These are phyloP conservation scores for Arothron firmamentum DNA, from an alignment of 2,113 vertebrate species.

Conservation along the genomic window DNA sequence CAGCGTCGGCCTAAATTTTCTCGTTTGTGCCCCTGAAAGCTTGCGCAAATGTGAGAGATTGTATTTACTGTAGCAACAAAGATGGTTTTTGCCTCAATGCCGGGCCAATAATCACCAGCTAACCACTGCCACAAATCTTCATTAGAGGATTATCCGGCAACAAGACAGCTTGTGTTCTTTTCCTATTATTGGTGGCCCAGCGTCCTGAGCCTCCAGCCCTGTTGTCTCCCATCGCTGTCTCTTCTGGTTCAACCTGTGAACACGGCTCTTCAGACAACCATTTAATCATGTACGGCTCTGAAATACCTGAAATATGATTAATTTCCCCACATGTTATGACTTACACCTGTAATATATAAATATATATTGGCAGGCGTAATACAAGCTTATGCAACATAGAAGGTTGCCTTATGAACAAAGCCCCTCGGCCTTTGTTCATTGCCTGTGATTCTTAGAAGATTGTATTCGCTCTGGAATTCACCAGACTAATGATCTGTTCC, in stretches of 20 bases:
- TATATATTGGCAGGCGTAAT: no score
- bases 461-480: no score
- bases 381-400: no score
- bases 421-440: no score
- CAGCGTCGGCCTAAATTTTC: slow-evolving; percentile 19
- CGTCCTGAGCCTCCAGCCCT: slow-evolving; percentile 27
- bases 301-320: neutral
- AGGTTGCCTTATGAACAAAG: no score
- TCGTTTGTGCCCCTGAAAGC: slow-evolving; percentile 46
- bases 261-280: neutral
- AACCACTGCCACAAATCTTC: slow-evolving; percentile 71
- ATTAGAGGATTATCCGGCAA: slow-evolving; percentile 70
- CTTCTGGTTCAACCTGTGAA: slow-evolving; percentile 39
- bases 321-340: neutral
- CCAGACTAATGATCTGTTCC: no score
- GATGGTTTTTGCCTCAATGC: slow-evolving; percentile 55
- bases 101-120: slow-evolving; percentile 65
- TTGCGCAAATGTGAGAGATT: slow-evolving; percentile 55
- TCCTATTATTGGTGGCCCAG: slow-evolving; percentile 47
- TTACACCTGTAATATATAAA: neutral
- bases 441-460: no score
- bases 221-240: slow-evolving; percentile 29
- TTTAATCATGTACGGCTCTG: no score
- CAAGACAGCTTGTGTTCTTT: slow-evolving; percentile 66
- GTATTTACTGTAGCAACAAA: slow-evolving; percentile 58